Evolutionary conservation across 2,797 vertebrate genomes (phyloP).

Genomic region (Glossophaga mutica): DNA sequence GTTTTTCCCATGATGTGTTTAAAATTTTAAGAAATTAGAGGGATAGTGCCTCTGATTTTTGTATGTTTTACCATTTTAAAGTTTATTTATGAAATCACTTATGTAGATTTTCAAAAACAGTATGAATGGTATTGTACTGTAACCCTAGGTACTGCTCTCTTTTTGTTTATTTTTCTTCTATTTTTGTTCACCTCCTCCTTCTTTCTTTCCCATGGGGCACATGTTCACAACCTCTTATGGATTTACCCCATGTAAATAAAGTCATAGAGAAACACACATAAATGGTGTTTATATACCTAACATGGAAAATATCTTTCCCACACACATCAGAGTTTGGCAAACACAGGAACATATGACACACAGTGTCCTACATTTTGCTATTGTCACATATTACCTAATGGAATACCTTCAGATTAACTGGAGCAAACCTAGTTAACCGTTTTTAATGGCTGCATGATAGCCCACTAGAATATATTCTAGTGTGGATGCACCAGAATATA

Average conservation of each 20-base stretch:
- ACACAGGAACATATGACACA: neutral
- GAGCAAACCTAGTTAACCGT: neutral
- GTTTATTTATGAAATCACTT: neutral
- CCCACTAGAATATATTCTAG: too few relatives aligned
- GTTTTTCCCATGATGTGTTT: neutral
- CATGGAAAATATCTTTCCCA: neutral
- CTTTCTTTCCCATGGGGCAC: neutral
- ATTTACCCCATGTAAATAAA: neutral
- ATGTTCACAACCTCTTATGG: neutral
- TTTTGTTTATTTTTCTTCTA: neutral
- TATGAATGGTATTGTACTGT: neutral
- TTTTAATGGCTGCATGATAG: neutral
- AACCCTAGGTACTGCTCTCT: neutral
- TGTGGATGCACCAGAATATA: neutral
- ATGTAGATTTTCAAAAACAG: neutral
- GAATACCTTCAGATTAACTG: neutral
- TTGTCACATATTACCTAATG: neutral
- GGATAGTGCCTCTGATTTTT: neutral
- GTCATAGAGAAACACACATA: neutral
- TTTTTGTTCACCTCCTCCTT: neutral
- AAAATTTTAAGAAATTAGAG: neutral
- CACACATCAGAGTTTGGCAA: neutral
- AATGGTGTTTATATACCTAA: neutral
- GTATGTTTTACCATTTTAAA: neutral
- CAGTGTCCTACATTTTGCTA: neutral